Conservation (phyloP, 1,140 invertebrate genomes). For the roundworm (Caenorhabditis elegans) region DNA sequence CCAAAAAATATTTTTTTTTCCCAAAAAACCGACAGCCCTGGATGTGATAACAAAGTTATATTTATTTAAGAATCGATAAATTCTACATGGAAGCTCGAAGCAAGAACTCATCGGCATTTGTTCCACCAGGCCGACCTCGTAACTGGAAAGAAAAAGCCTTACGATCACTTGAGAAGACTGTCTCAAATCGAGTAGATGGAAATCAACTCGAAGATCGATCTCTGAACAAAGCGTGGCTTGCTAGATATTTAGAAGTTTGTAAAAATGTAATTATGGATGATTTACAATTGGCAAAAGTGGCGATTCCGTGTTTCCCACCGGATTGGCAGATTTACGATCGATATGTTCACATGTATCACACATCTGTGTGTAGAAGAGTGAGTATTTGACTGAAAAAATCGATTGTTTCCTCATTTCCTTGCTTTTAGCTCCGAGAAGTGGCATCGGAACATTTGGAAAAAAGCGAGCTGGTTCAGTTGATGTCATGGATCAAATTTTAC, state of each 20-base stretch:
- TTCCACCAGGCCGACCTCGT: slow-evolving; percentile 89
- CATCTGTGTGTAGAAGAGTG: slow-evolving; percentile 80
- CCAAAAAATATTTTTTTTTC: too few species aligned
- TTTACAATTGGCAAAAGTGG: slow-evolving; percentile 70
- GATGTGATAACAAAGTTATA: too few species aligned
- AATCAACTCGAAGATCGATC: slow-evolving; percentile 87
- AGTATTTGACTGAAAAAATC: slow-evolving; percentile 65
- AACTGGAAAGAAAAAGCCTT: slow-evolving; percentile 83
- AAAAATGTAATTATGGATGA: slow-evolving; percentile 53
- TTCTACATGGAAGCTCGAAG: slow-evolving; percentile 64
- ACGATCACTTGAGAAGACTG: slow-evolving; percentile 54
- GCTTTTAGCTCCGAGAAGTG: slow-evolving; percentile 78
- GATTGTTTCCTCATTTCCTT: slow-evolving; percentile 17
- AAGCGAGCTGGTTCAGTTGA: slow-evolving; percentile 90
- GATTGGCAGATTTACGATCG: slow-evolving; percentile 86
- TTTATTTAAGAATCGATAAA: slow-evolving; percentile 64
- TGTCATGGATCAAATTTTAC: slow-evolving; percentile 80
- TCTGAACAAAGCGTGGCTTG: slow-evolving; percentile 93
- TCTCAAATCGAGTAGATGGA: slow-evolving; percentile 68
- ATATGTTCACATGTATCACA: slow-evolving; percentile 92
- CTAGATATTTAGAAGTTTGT: slow-evolving; percentile 69
- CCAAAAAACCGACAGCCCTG: too few species aligned
- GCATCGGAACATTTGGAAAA: slow-evolving; percentile 84
- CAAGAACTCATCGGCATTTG: slow-evolving; percentile 72
- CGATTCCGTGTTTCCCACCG: slow-evolving; percentile 93